phyloP scores from a whole-genome alignment of 2,113 vertebrate genomes.

The Lethenteron camtschaticum region DNA sequence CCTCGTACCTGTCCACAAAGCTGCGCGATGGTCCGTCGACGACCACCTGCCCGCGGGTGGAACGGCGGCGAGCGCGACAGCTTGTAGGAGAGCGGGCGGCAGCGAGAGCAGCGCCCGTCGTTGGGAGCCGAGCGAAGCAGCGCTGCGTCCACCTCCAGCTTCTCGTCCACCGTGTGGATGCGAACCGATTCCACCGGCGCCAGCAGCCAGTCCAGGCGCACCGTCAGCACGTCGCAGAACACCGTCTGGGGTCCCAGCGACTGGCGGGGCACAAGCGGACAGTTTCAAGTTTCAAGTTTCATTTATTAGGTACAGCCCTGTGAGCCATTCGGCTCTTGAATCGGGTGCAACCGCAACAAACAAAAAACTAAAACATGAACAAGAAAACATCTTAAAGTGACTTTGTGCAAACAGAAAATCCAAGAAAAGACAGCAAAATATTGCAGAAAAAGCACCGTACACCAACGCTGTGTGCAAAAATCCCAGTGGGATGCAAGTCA shows the following conservation, averaged over 20 bases:
- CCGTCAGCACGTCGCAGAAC: conserved; percentile 60
- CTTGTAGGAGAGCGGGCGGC: conserved; percentile 38
- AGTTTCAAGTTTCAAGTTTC: too few relatives aligned
- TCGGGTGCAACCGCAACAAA: too few relatives aligned
- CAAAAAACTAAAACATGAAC: too few relatives aligned
- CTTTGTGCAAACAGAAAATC: too few relatives aligned
- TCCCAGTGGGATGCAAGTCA: too few relatives aligned
- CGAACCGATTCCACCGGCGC: conserved; percentile 40
- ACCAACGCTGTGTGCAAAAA: too few relatives aligned
- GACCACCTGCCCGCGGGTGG: conserved; percentile 10
- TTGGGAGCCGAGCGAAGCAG: conserved; percentile 44
- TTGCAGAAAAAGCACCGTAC: too few relatives aligned
- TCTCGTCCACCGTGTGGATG: conserved; percentile 68
- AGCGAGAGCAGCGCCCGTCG: conserved; percentile 41
- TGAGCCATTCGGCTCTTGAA: too few relatives aligned
- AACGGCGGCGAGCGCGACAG: conserved; percentile 46
- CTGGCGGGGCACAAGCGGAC: conserved; percentile 21
- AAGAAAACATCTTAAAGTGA: too few relatives aligned
- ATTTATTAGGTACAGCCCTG: too few relatives aligned
- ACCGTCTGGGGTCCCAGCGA: conserved; percentile 44
- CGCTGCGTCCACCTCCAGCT: conserved; percentile 69
- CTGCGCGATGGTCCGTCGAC: conserved; percentile 25
- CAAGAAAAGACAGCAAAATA: too few relatives aligned
- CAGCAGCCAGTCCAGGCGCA: conserved; percentile 31
- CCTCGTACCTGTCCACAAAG: conserved; percentile 48